Base-by-base conservation (phyloP, 2,113 vertebrate species). In the Ciconia maguari region DNA sequence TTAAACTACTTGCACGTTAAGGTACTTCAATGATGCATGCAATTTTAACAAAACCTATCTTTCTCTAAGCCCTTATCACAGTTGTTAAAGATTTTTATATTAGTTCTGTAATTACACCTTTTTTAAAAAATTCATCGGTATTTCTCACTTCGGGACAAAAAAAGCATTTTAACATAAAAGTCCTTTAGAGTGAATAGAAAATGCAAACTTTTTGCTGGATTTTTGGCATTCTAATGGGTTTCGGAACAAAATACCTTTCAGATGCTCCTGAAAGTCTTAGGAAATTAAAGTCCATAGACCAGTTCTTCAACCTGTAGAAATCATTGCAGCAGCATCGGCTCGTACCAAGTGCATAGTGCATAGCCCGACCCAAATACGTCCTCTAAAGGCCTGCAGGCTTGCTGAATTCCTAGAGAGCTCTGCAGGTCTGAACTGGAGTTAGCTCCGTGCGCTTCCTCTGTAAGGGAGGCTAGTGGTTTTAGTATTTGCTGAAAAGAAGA, bases 291-390 rank as follows among this genome's bases (percentile, higher is more conserved):
- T 51, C 41, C 30, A 11, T 3, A 13, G 52, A 7, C 2, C 7
- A 32, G 3, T 8, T 78, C 44, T 70, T 55, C 68, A 71, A 4
- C 32, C 64, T 62, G 72, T 13, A 55, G 72, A 20, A 66, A 57
- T 65, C 66, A 7, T 9, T 26, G 61, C 77, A n/a, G 66, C 46
- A 11, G 24, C 34, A 3, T 7, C 6, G 62, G 16, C 70, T 83
- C 80, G 51, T 10, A 32, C 15, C 57, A 36, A 11, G 10, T 0
- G 60, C 27, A 4, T 6, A 29, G 24, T 2, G 55, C 9, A 0
- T 2, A 15, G 29, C 16, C 20, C 6, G 4, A 13, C n/a, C 64
- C 92, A 9, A 14, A 2, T 0, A 0, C 1, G 13, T 61, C 8
- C 62, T 11, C 77, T 13, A 0, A 25, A 25, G 68, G 36, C 20